Evolutionary conservation across 2,888 invertebrate genomes (phyloP).

Genomic region (Gerris lacustris): DNA sequence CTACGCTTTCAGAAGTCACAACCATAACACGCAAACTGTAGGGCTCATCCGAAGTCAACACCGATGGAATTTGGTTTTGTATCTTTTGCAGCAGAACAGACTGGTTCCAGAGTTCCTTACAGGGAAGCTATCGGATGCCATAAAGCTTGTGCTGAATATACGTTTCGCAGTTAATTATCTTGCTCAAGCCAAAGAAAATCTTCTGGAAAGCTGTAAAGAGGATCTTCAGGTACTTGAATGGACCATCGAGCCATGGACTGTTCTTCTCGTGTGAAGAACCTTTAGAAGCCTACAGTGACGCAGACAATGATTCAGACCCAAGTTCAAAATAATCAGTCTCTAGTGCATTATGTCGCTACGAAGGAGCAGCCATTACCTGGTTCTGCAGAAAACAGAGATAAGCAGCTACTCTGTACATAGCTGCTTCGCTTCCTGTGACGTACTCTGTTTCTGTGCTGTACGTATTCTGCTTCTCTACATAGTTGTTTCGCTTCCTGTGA

Average conservation of each 20-base stretch:
- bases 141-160: constrained; percentile 12
- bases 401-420: constrained; percentile 16
- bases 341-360: constrained; percentile 20
- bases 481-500: too few species aligned
- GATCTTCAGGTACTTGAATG: constrained; percentile 24
- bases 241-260: constrained; percentile 16
- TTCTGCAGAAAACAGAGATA: constrained; percentile 19
- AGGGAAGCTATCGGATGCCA: background rate
- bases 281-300: constrained; percentile 25
- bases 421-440: background rate
- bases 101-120: background rate
- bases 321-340: constrained; percentile 23
- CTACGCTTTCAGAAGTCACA: too few species aligned
- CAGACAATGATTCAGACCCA: constrained; percentile 23
- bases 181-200: constrained; percentile 14
- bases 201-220: constrained; percentile 22
- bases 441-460: too few species aligned
- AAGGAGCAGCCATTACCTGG: constrained; percentile 20
- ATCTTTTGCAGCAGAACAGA: too few species aligned
- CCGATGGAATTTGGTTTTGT: background rate
- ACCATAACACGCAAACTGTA: too few species aligned
- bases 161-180: constrained; percentile 17
- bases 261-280: background rate
- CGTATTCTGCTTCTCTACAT: too few species aligned
- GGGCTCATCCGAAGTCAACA: background rate